Conservation (phyloP, 2,113 vertebrate genomes). For the Mugil cephalus region DNA sequence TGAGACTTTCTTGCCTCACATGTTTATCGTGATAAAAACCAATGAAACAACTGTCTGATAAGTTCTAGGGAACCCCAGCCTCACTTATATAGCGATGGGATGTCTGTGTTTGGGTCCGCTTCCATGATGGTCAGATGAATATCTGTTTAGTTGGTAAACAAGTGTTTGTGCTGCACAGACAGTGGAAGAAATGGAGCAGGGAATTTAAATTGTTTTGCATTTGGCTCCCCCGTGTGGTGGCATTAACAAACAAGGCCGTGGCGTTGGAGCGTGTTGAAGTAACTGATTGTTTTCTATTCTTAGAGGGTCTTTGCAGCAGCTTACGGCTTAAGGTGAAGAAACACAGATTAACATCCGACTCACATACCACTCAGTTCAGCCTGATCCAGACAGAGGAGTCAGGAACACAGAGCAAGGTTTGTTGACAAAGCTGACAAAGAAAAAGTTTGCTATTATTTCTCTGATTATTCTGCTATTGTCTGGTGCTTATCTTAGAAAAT, state of each 20-base stretch:
- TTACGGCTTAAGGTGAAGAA: constrained; percentile 5
- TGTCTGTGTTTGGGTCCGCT: too few relatives aligned
- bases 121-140: too few relatives aligned
- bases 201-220: background rate
- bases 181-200: background rate
- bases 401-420: background rate
- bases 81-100: too few relatives aligned
- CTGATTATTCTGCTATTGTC: background rate
- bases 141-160: too few relatives aligned
- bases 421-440: background rate
- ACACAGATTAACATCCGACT: constrained; percentile 1
- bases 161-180: too few relatives aligned
- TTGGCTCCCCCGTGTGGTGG: background rate
- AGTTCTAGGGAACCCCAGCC: too few relatives aligned
- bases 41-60: too few relatives aligned
- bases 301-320: background rate
- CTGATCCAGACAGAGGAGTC: constrained; percentile 8
- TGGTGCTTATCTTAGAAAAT: background rate
- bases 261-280: too few relatives aligned
- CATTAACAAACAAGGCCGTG: background rate
- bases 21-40: too few relatives aligned
- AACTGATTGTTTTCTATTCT: too few relatives aligned
- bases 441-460: background rate
- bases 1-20: too few relatives aligned
- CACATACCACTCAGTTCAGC: background rate